These are phyloP conservation scores for Neuroscelio doddi DNA, from an alignment of 2,888 invertebrate species.

Conservation along the genomic window DNA sequence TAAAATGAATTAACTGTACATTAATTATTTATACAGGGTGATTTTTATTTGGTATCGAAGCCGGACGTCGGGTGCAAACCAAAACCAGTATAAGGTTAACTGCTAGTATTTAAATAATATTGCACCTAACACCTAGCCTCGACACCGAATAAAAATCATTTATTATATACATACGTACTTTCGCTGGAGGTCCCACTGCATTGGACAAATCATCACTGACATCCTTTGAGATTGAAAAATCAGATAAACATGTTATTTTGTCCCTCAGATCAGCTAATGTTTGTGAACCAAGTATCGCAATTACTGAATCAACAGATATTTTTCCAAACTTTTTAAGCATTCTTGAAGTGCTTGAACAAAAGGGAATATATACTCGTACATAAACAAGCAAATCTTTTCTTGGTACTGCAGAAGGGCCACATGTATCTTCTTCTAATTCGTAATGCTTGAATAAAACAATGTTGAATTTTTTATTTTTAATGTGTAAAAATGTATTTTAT, in stretches of 20 bases:
- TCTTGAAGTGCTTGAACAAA: slow-evolving; percentile 50
- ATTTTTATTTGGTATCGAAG: too few relatives aligned
- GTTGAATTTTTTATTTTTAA: too few relatives aligned
- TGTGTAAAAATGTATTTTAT: too few relatives aligned
- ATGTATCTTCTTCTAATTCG: slow-evolving; percentile 8
- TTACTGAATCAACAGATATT: slow-evolving; percentile 73
- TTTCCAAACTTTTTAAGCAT: slow-evolving; percentile 59
- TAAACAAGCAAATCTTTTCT: slow-evolving; percentile 71
- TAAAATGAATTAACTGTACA: too few relatives aligned
- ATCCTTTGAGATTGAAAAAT: slow-evolving; percentile 77
- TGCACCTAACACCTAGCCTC: too few relatives aligned
- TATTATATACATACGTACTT: slow-evolving; percentile 10
- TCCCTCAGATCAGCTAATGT: slow-evolving; percentile 82
- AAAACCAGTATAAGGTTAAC: too few relatives aligned
- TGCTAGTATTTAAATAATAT: too few relatives aligned
- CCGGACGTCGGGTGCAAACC: too few relatives aligned
- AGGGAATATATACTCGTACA: slow-evolving; percentile 74
- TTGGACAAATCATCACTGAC: slow-evolving; percentile 74
- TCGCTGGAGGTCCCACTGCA: slow-evolving; percentile 49
- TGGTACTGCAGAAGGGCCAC: slow-evolving; percentile 48
- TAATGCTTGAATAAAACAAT: slow-evolving; percentile 12
- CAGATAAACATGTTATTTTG: slow-evolving; percentile 82
- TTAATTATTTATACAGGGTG: too few relatives aligned
- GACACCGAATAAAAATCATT: too few relatives aligned
- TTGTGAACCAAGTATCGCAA: slow-evolving; percentile 80